Evolutionary conservation across 1,140 invertebrate species (phyloP), one percentile per base, ranked within the genome.

Genomic region (Dendrolimus punctatus): DNA sequence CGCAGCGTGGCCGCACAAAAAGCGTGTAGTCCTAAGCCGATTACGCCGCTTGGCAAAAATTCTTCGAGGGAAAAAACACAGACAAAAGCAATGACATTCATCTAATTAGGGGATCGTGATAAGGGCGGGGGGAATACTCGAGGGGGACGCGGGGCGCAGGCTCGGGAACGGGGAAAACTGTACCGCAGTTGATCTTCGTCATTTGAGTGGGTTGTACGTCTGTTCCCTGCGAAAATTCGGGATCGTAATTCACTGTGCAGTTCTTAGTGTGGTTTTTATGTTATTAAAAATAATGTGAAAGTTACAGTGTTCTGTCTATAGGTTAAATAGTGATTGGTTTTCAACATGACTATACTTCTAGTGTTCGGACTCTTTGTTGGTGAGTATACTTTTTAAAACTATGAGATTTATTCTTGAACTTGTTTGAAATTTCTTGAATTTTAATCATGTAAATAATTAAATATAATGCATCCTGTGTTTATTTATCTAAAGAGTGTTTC

Each of bases 41-140:
- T 23, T 23, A 23, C 23, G 23, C 23, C 23, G 23, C 23, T 23
- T 23, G 23, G 23, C 23, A 46, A 52, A 62, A 68, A 72, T 64
- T 66, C 59, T 56, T 53, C 46, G 62, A 64, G 52, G 46, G 68
- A 60, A 60, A 66, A 74, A 68, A 73, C 56, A 65, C 62, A 79
- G 68, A 78, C 71, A 78, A 73, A 69, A 76, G 71, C 67, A 79
- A 77, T 82, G 77, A 80, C 77, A 82, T 84, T 81, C 78, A 84
- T 84, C 80, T 84, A 81, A 84, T 84, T 84, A 84, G 65, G 71
- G 70, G 57, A 79, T 78, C 80, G 78, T 71, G 80, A 84, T 81
- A 81, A 80, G 68, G 69, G 71, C 59, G 70, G 46, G 67, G 51
- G 59, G 61, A 23, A 23, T 23, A 23, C 23, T 23, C 37, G 48